Evolutionary conservation across 1,140 invertebrate species (phyloP), one percentile per base, ranked within the genome.

Genomic region (Aethina tumida): DNA sequence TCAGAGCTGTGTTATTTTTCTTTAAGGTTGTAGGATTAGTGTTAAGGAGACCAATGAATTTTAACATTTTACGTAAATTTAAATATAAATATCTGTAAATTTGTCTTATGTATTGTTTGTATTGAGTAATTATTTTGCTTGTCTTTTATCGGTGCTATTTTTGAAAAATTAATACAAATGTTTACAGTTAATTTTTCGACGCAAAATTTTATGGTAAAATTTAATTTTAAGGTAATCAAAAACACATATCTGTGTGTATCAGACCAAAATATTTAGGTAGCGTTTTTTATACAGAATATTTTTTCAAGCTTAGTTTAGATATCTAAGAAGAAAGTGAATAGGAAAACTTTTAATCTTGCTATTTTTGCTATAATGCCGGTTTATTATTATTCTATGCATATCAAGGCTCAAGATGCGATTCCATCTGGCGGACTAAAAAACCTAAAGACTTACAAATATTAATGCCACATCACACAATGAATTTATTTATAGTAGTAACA

Each of bases 251-350:
- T 45, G 33, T 45, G 36, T 47, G 39, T 42, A 52, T 49, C 50
- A 52, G 54, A 55, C 54, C 54, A 52, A 52, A 54, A 47, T 37
- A 47, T 33, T 39, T 49, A 50, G 41, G 38, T 49, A 52, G 52
- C 43, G 37, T n/a, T 45, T 55, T 53, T 49, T 35, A 50, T 47
- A 55, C n/a, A 45, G 45, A 33, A 47, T 50, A 54, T 54, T 52
- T 56, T 53, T 53, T 37, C 47, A 55, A 35, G 37, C 41, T 52
- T 49, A 54, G 43, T 50, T 43, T 45, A 25, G 30, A 19, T 29
- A 32, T 26, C n/a, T 18, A 32, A 35, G 31, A 45, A 39, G 20
- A 37, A 34, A 33, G 15, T 15, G 31, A 44, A 49, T 39, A 44
- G 34, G 26, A 22, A 42, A 39, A 42, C 29, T 43, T 47, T 28